Base-by-base conservation (phyloP, 2,113 vertebrate species). In the Eulemur rufifrons region DNA sequence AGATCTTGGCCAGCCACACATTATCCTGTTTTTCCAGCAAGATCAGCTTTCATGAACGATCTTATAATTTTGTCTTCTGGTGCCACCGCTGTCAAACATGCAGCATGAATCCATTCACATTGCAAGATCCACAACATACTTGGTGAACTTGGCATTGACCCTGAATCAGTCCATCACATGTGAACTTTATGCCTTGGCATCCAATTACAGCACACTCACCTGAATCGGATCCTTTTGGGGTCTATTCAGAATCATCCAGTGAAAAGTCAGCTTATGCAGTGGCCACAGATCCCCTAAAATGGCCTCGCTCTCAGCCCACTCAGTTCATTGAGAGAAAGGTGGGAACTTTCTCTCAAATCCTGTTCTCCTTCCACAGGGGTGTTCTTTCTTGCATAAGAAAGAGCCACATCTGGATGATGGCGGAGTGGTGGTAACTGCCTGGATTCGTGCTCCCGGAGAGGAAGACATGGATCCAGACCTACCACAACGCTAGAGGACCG, bases 1-100 rank as follows among this genome's bases (percentile, higher is more conserved):
- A 94, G 77, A 73, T 74, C 82, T 93, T 95, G 82, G 95, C 89
- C 63, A 73, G 84, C 50, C 71, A 63, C 8, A 0, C 37, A 69
- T 89, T 94, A 23, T 56, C 74, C 76, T 95, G 83, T 82, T 93
- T 84, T 95, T 71, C 92, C 73, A 74, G 87, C 68, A 95, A 91
- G 80, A 59, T 94, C 87, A 87, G 42, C 59, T 92, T 95, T 96
- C 95, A 91, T 91, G 80, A 97, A 95, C 64, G 64, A 81, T 94
- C 94, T 94, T 95, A 56, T 82, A 83, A 59, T 80, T 95, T 73
- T 94, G 88, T 93, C 96, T 96, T 82, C 87, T 96, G 95, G 95
- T 3, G 8, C 92, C 96, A 96, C 37, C 56, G 39, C 73, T 95
- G 80, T 95, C 92, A 97, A 91, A 64, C 61, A 81, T 59, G 56